Evolutionary conservation across 2,113 vertebrate genomes (phyloP).

Genomic region (Lynx canadensis): DNA sequence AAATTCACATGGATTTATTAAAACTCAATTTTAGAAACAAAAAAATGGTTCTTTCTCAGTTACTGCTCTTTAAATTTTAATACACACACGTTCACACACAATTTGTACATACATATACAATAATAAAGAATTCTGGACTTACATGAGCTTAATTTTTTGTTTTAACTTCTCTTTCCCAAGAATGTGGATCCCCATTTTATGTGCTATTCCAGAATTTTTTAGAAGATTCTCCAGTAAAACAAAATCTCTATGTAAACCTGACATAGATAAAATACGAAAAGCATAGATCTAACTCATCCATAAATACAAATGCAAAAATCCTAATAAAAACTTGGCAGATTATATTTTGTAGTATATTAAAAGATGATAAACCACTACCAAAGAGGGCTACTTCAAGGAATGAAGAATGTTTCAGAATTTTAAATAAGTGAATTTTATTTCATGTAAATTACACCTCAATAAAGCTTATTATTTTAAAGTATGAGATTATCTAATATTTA

Average conservation of each 20-base stretch:
- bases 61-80: neutral
- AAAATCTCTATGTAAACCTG: neutral
- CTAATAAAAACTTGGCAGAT: constrained; percentile 1
- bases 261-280: neutral
- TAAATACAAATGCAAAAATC: constrained; percentile 8
- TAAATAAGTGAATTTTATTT: neutral
- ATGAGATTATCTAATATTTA: neutral
- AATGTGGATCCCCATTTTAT: neutral
- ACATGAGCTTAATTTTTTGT: neutral
- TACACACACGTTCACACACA: neutral
- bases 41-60: neutral
- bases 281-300: neutral
- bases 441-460: neutral
- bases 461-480: neutral
- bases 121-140: neutral
- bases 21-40: neutral
- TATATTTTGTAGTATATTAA: neutral
- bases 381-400: neutral
- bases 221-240: neutral
- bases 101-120: neutral
- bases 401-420: neutral
- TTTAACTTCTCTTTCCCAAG: neutral
- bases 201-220: neutral
- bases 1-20: neutral
- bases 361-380: neutral